Conservation (phyloP, 2,113 vertebrate species). For the Aspiorhynchus laticeps region DNA sequence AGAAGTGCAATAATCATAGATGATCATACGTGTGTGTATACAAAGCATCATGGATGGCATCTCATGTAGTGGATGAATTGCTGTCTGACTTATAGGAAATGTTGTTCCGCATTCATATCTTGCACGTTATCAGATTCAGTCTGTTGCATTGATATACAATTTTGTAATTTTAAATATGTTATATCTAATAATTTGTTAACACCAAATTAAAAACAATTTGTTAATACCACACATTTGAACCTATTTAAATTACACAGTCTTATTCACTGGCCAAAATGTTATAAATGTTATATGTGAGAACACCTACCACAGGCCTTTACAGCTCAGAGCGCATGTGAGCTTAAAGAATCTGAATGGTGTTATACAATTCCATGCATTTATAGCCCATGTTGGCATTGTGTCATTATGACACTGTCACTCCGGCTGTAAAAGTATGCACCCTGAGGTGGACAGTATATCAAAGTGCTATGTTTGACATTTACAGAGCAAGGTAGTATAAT, state of each 20-base stretch:
- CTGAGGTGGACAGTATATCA: slow-evolving; percentile 72
- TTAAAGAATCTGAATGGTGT: slow-evolving; percentile 28
- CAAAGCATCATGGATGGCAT: background rate
- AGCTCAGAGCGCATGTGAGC: slow-evolving; percentile 9
- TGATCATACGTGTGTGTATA: background rate
- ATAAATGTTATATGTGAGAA: slow-evolving; percentile 7
- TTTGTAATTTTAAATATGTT: background rate
- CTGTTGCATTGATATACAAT: too few relatives aligned
- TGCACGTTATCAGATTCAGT: too few relatives aligned
- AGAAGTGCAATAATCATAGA: slow-evolving; percentile 26
- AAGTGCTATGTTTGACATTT: slow-evolving; percentile 74
- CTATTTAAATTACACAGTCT: background rate
- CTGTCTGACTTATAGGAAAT: background rate
- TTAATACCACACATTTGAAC: background rate
- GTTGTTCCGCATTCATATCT: background rate
- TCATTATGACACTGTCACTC: slow-evolving; percentile 70
- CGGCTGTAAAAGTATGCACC: slow-evolving; percentile 69
- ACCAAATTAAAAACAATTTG: background rate
- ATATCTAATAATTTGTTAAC: background rate
- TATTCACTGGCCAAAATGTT: slow-evolving; percentile 18
- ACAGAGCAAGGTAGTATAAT: slow-evolving; percentile 57
- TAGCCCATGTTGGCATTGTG: slow-evolving; percentile 70
- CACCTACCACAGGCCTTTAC: background rate
- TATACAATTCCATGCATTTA: slow-evolving; percentile 55
- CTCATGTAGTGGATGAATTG: background rate